These are phyloP conservation scores for Lacerta bilineata DNA, from an alignment of 2,797 vertebrate species.

Conservation along the genomic window DNA sequence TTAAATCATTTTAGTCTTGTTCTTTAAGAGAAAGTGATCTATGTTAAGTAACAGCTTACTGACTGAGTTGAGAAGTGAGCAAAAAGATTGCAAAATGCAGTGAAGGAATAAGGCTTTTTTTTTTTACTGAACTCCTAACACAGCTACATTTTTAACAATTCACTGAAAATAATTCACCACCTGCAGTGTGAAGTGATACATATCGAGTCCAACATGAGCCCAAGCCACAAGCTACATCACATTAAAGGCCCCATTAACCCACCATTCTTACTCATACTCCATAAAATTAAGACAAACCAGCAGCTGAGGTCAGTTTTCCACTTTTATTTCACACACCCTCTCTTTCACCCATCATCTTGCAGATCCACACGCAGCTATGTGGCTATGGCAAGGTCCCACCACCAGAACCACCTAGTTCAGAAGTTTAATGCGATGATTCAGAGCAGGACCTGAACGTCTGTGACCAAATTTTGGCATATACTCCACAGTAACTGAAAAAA, in stretches of 20 bases:
- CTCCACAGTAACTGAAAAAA: constrained; percentile 30
- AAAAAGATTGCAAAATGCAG: background rate
- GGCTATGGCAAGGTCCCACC: background rate
- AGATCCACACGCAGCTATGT: background rate
- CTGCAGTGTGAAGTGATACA: background rate
- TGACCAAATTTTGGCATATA: background rate
- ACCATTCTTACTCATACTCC: background rate
- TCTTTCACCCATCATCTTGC: constrained; percentile 13
- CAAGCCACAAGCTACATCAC: background rate
- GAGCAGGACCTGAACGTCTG: constrained; percentile 2
- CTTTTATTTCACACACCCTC: constrained; percentile 38
- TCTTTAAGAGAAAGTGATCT: too few relatives aligned
- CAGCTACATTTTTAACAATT: background rate
- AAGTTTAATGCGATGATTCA: constrained; percentile 12
- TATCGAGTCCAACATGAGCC: background rate
- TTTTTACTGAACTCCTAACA: background rate
- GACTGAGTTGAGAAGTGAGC: background rate
- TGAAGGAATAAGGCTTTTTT: too few relatives aligned
- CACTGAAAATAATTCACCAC: background rate
- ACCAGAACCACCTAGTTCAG: background rate
- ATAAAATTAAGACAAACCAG: constrained; percentile 26
- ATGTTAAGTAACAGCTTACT: too few relatives aligned
- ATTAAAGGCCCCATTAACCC: background rate
- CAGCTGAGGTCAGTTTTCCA: constrained; percentile 14
- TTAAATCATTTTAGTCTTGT: too few relatives aligned